Conservation (phyloP, 2,113 vertebrate species). For the Romanogobio albipinnatus region DNA sequence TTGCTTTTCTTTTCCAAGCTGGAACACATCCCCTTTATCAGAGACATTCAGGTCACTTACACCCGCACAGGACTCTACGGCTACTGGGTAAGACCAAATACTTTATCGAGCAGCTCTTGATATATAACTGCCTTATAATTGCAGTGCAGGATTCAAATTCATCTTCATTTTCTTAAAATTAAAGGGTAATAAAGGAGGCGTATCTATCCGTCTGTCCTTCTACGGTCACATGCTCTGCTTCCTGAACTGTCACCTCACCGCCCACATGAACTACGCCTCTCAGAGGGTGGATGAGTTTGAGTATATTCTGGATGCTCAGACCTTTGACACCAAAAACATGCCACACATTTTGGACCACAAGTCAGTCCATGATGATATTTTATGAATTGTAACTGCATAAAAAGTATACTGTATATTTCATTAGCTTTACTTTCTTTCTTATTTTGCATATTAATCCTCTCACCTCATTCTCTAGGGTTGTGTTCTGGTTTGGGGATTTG, state of each 20-base stretch:
- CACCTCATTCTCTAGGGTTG: constrained; percentile 73
- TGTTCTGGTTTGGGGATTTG: constrained; percentile 96
- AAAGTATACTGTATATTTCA: too few species aligned
- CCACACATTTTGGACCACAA: constrained; percentile 84
- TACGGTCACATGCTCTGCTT: constrained; percentile 90
- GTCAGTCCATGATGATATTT: constrained; percentile 72
- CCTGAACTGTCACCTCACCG: constrained; percentile 93
- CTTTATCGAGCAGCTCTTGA: not conserved
- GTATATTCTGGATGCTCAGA: constrained; percentile 86
- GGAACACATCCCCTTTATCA: constrained; percentile 86
- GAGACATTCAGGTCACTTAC: constrained; percentile 82
- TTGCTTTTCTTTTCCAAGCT: constrained; percentile 87
- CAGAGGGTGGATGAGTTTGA: constrained; percentile 90
- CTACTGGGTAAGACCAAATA: constrained; percentile 85
- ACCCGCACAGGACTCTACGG: constrained; percentile 90
- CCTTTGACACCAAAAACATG: constrained; percentile 74
- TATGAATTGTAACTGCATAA: not conserved
- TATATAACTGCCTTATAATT: too few species aligned
- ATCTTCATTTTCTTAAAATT: not conserved
- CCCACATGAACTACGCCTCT: constrained; percentile 86
- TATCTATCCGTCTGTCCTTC: constrained; percentile 83
- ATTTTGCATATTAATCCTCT: constrained; percentile 19
- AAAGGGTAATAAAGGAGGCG: constrained; percentile 96
- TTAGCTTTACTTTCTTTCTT: too few species aligned
- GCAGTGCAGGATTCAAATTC: not conserved